Base-by-base conservation (phyloP, 2,888 invertebrate genomes). In the Chrysopilus asiliformis region DNA sequence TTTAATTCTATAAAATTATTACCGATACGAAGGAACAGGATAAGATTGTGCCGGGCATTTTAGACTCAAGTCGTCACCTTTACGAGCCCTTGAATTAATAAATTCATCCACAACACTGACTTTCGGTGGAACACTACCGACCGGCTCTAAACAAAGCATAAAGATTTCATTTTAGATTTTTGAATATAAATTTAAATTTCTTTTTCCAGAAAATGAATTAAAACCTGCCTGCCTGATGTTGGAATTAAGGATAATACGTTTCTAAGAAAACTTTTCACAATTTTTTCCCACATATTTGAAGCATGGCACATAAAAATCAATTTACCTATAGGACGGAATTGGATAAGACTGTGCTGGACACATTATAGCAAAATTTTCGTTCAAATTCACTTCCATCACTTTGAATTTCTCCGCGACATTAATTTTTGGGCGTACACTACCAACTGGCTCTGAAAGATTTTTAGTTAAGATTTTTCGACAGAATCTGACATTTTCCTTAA, bases 261-360 rank as follows among this genome's bases (percentile, higher is more conserved):
- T n/a, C n/a, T n/a, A n/a, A n/a, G n/a, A n/a, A n/a, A n/a, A n/a
- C n/a, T n/a, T n/a, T n/a, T n/a, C n/a, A n/a, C n/a, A n/a, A n/a
- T n/a, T n/a, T n/a, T n/a, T n/a, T n/a, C n/a, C n/a, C n/a, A n/a
- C n/a, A n/a, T n/a, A n/a, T n/a, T n/a, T n/a, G n/a, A n/a, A n/a
- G n/a, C n/a, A n/a, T n/a, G n/a, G n/a, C n/a, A n/a, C n/a, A n/a
- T n/a, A n/a, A n/a, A n/a, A n/a, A n/a, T n/a, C n/a, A n/a, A 42
- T 47, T 66, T 74, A 82, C 79, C 78, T 77, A 71, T 77, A 74
- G 45, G 69, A 58, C 52, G 81, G 80, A 56, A 79, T 72, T 40
- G 81, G 80, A 64, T 71, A 81, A 22, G 77, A 78, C 60, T 80
- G 80, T 8, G 79, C 79, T 36, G 79, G 79, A 61, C 82, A 82